These are phyloP conservation scores for Pollimyrus isidori DNA, from an alignment of 2,113 vertebrate species.

Conservation along the genomic window DNA sequence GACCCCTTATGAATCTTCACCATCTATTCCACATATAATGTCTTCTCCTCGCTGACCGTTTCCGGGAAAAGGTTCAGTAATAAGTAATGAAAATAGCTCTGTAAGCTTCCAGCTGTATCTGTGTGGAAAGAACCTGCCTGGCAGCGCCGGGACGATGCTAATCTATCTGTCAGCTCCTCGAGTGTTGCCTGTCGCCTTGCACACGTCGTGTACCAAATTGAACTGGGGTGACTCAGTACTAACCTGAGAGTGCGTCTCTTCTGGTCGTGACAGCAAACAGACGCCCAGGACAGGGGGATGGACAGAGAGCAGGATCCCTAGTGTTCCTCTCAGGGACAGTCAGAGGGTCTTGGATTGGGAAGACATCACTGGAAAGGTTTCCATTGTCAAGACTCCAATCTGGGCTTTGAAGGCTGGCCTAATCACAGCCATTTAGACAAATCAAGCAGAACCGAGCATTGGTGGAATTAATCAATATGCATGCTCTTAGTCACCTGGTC, in stretches of 20 bases:
- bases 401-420: not conserved
- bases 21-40: not conserved
- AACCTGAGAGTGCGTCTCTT: not conserved
- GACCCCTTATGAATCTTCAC: not conserved
- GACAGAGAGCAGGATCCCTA: not conserved
- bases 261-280: not conserved
- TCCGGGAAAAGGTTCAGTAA: not conserved
- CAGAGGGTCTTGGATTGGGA: not conserved
- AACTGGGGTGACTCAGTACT: not conserved
- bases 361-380: not conserved
- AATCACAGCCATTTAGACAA: not conserved
- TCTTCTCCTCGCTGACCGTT: not conserved
- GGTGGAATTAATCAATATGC: not conserved
- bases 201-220: not conserved
- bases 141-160: not conserved
- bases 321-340: not conserved
- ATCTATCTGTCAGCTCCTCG: not conserved
- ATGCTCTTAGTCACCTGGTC: not conserved
- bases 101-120: not conserved
- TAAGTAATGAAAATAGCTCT: not conserved
- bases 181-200: not conserved
- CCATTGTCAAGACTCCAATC: not conserved
- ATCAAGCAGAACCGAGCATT: not conserved
- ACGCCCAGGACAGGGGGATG: not conserved
- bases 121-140: not conserved